Base-by-base conservation (phyloP, 1,140 invertebrate species). In the Drosophila seguyi region DNA sequence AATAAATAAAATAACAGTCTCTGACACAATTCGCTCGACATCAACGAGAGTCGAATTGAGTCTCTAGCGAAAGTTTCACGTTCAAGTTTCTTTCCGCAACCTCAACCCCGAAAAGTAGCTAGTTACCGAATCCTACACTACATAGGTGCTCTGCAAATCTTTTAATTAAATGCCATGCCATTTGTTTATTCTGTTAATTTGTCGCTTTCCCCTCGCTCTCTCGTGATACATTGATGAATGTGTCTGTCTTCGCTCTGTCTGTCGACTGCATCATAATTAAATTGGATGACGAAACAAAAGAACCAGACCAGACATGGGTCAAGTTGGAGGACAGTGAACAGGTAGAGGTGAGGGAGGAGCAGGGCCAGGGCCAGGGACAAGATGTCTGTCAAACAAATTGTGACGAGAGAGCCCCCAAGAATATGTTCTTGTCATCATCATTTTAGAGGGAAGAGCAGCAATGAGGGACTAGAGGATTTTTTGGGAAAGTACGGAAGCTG, bases 151-250 rank as follows among this genome's bases (percentile, higher is more conserved):
- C 42, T 48, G 68, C 53, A 60, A 59, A 72, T 72, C 29, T 61
- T 73, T 62, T 66, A 79, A 79, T 79, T 88, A 83, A 83, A 61
- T 83, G 58, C 60, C 83, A 79, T 76, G 75, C 83, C 62, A 87
- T 86, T 86, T 86, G 84, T 86, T 83, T 79, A 79, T 83, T 88
- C 79, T 83, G 69, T 83, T 83, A 86, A 86, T 86, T 86, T 86
- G 66, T 83, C 56, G 77, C 62, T 72, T 81, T 72, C 68, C 68
- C 79, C 58, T 50, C 50, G 39, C 66, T 53, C 83, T 79, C 66
- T 66, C 79, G 73, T 62, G 29, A 50, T 29, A 86, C 71, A 74
- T 83, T 83, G 84, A 79, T 79, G 81, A 74, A 68, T 83, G 71
- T 53, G 53, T 39, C 62, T 59, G 73, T 67, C 42, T 79, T 66